phyloP scores from a whole-genome alignment of 1,140 invertebrate genomes.

The Mactra quadrangularis region DNA sequence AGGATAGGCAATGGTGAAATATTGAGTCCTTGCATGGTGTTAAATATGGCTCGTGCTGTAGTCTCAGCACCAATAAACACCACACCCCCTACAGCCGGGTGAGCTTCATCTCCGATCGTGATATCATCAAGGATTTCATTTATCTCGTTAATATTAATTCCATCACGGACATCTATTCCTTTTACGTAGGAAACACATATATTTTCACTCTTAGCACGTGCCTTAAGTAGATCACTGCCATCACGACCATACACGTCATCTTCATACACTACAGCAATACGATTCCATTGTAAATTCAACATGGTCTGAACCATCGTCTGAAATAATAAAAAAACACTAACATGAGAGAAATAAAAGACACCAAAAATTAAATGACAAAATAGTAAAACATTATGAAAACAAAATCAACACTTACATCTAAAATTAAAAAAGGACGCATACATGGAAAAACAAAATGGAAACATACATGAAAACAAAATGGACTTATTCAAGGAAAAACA shows the following conservation, averaged over 20 bases:
- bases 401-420: too few relatives aligned
- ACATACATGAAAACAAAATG: too few relatives aligned
- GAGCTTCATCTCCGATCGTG: background rate
- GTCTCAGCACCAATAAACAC: conserved; percentile 20
- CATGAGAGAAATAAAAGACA: background rate
- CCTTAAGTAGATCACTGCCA: background rate
- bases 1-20: background rate
- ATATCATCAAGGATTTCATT: background rate
- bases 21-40: background rate
- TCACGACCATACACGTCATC: conserved; percentile 50
- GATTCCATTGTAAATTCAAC: conserved; percentile 56
- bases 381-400: background rate
- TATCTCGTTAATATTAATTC: background rate
- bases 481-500: too few relatives aligned
- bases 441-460: too few relatives aligned
- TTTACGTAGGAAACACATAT: conserved; percentile 40
- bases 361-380: background rate
- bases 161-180: background rate
- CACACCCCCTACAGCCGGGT: conserved; percentile 5
- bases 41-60: conserved; percentile 9
- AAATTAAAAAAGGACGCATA: too few relatives aligned
- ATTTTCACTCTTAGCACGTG: background rate
- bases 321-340: background rate
- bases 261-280: conserved; percentile 61
- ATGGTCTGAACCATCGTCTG: conserved; percentile 58